These are phyloP conservation scores for Belonocnema kinseyi DNA, from an alignment of 1,140 invertebrate species.

Conservation along the genomic window DNA sequence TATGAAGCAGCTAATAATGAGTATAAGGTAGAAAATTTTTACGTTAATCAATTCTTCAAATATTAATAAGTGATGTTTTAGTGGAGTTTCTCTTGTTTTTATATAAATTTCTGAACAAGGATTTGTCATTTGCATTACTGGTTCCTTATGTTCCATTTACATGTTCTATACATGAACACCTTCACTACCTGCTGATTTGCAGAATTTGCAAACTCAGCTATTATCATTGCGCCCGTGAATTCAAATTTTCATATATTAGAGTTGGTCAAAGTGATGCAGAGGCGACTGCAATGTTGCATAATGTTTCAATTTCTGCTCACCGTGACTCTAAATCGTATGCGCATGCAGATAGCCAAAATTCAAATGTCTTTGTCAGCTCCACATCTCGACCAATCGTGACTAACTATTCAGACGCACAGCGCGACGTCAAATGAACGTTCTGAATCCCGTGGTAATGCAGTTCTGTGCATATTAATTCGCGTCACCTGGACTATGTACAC, in stretches of 20 bases:
- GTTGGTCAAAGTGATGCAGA: slow-evolving; percentile 10
- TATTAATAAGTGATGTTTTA: no score
- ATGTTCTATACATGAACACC: no score
- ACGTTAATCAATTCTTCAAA: no score
- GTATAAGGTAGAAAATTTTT: no score
- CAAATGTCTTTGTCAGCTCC: slow-evolving; percentile 24
- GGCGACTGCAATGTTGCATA: slow-evolving; percentile 16
- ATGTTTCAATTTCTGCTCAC: slow-evolving; percentile 25
- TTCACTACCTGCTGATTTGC: background rate
- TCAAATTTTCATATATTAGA: slow-evolving; percentile 14
- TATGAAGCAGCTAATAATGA: no score
- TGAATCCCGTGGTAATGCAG: slow-evolving; percentile 43
- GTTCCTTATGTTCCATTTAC: no score
- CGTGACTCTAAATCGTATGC: slow-evolving; percentile 15
- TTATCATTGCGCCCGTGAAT: background rate
- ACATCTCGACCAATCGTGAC: slow-evolving; percentile 23
- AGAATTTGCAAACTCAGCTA: background rate
- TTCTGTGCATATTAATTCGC: slow-evolving; percentile 45
- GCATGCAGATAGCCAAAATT: slow-evolving; percentile 18
- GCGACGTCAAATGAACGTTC: slow-evolving; percentile 31
- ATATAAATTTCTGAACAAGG: no score
- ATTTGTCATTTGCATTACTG: no score
- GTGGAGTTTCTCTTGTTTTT: no score
- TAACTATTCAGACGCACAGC: slow-evolving; percentile 27
- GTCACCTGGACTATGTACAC: slow-evolving; percentile 35